These are phyloP conservation scores for Drepana falcataria DNA, from an alignment of 2,888 invertebrate species.

Conservation along the genomic window DNA sequence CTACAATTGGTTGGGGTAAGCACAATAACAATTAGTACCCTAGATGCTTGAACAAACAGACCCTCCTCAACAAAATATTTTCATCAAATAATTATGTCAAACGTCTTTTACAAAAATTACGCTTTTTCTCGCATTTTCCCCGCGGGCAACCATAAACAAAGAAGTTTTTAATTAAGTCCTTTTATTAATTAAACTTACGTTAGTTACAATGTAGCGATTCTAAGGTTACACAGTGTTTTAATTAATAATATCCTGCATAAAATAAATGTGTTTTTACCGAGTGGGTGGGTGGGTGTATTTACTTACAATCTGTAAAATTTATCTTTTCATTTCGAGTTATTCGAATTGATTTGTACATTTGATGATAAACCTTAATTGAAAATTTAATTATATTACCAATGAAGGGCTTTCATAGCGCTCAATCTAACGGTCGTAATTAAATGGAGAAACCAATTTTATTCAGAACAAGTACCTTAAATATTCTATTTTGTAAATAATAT, in stretches of 20 bases:
- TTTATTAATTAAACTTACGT: not conserved
- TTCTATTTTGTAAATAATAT: no score
- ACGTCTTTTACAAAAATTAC: not conserved
- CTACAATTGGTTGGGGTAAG: slow-evolving; percentile 94
- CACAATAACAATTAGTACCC: slow-evolving; percentile 19
- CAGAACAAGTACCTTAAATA: no score
- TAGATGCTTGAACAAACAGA: not conserved
- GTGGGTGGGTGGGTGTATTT: no score
- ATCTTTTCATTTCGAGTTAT: not conserved
- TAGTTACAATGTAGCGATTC: not conserved
- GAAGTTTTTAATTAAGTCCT: not conserved
- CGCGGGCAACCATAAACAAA: not conserved
- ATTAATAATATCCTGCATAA: no score
- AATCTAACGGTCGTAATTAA: not conserved
- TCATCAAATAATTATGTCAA: not conserved
- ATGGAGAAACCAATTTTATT: not conserved
- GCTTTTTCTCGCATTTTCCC: not conserved
- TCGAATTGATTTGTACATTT: not conserved
- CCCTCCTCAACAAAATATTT: not conserved
- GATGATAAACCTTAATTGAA: not conserved
- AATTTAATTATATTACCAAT: not conserved
- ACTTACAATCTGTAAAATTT: no score
- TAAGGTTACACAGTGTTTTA: not conserved
- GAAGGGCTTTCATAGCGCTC: not conserved
- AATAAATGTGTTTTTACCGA: no score